These are phyloP conservation scores for Eciton burchellii DNA, from an alignment of 1,140 invertebrate species.

Conservation along the genomic window DNA sequence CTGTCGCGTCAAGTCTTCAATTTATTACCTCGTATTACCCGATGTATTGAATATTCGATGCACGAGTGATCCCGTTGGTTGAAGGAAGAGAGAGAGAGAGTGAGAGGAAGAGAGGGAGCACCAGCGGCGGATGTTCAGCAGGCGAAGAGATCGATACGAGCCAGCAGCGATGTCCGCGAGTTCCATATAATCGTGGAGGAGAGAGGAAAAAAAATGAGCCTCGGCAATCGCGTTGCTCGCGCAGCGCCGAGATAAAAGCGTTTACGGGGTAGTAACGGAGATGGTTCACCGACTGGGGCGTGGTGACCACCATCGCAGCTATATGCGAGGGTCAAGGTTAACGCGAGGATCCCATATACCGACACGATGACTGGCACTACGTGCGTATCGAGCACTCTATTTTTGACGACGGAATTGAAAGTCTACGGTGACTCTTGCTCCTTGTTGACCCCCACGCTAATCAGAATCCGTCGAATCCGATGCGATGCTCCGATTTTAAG, in stretches of 20 bases:
- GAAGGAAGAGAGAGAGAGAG: slow-evolving; percentile 50
- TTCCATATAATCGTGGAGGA: slow-evolving; percentile 53
- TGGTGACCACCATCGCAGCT: slow-evolving; percentile 56
- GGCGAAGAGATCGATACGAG: slow-evolving; percentile 56
- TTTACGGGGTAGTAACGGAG: slow-evolving; percentile 36
- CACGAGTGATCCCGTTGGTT: slow-evolving; percentile 50
- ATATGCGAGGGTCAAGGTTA: slow-evolving; percentile 72
- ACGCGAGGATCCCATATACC: slow-evolving; percentile 56
- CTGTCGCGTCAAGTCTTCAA: slow-evolving; percentile 57
- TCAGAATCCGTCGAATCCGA: neutral
- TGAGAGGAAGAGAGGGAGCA: slow-evolving; percentile 45
- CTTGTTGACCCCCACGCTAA: neutral
- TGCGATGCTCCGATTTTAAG: neutral
- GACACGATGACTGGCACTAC: slow-evolving; percentile 14
- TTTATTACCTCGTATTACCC: slow-evolving; percentile 58
- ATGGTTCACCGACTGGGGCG: slow-evolving; percentile 59
- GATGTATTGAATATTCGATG: slow-evolving; percentile 61
- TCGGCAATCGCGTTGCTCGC: slow-evolving; percentile 23
- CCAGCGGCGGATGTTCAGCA: slow-evolving; percentile 42
- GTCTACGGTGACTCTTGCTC: neutral
- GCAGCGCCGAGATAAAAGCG: slow-evolving; percentile 48
- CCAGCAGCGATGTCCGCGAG: slow-evolving; percentile 54
- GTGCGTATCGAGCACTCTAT: slow-evolving; percentile 6
- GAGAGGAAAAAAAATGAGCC: slow-evolving; percentile 9
- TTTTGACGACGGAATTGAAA: neutral